Conservation (phyloP, 2,113 vertebrate genomes). For the Heptranchias perlo region DNA sequence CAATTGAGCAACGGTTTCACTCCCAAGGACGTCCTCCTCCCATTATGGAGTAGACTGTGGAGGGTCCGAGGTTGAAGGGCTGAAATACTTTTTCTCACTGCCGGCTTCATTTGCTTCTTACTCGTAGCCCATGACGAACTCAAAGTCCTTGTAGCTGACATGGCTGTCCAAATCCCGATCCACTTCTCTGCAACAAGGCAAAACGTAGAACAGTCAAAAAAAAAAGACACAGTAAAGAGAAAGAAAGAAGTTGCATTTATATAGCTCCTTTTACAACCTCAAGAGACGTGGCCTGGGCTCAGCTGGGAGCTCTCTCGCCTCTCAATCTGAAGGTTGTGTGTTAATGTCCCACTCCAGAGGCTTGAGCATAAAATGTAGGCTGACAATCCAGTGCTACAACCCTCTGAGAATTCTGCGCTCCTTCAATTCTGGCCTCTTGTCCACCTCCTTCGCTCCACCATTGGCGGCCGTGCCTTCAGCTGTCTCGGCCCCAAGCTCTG, state of each 20-base stretch:
- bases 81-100: background rate
- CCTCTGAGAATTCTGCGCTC: background rate
- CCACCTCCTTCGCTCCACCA: too few relatives aligned
- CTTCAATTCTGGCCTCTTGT: background rate
- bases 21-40: background rate
- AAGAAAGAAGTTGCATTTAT: background rate
- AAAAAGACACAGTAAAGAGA: slow-evolving; percentile 45
- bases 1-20: background rate
- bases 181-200: slow-evolving; percentile 53
- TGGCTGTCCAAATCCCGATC: slow-evolving; percentile 64
- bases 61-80: background rate
- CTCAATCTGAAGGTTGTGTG: background rate
- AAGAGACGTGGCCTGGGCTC: background rate
- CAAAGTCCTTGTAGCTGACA: slow-evolving; percentile 70
- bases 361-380: background rate
- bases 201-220: background rate
- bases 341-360: background rate
- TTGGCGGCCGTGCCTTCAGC: background rate
- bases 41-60: background rate
- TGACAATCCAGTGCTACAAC: background rate
- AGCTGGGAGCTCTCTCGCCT: background rate
- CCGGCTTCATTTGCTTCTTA: slow-evolving; percentile 45
- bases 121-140: slow-evolving; percentile 56
- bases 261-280: background rate
- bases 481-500: background rate